Percentiles rank a stretch among this genome's conserved stretches.
Conservation (phyloP, 2,888 invertebrate genomes). For the Asteroscopus sphinx region DNA sequence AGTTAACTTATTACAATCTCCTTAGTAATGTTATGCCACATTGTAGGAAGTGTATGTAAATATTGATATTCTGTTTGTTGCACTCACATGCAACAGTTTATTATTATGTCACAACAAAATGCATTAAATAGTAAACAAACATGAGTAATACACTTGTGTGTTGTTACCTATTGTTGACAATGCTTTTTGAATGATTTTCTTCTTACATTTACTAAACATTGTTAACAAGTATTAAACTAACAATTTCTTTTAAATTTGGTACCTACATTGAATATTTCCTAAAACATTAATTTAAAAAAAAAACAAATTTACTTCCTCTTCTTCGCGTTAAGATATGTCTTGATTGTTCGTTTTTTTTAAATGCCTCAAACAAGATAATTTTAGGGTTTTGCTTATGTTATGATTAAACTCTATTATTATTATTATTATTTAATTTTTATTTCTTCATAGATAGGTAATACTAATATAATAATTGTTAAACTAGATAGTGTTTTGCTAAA, state of each 20-base stretch:
- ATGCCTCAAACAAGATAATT: too few relatives aligned
- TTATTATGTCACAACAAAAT: slow-evolving; percentile 80
- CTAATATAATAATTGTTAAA: neutral
- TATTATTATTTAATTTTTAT: neutral
- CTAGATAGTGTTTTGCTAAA: slow-evolving; percentile 1
- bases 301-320: neutral
- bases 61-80: slow-evolving; percentile 71
- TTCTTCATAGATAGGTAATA: neutral
- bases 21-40: slow-evolving; percentile 65
- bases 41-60: slow-evolving; percentile 72
- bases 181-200: slow-evolving; percentile 51
- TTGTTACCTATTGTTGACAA: slow-evolving; percentile 59
- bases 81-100: slow-evolving; percentile 75
- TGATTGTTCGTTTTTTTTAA: neutral
- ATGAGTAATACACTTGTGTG: slow-evolving; percentile 71
- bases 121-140: slow-evolving; percentile 83
- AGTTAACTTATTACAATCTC: slow-evolving; percentile 45
- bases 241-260: neutral
- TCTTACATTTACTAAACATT: slow-evolving; percentile 26
- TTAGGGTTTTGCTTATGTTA: neutral
- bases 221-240: neutral
- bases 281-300: too few relatives aligned
- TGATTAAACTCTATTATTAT: neutral
- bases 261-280: neutral
- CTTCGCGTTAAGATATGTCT: neutral